A percentile compares a stretch with the other conserved stretches of the same genome.
phyloP scores from a whole-genome alignment of 2,113 vertebrate species.

The Dermatemys mawii region DNA sequence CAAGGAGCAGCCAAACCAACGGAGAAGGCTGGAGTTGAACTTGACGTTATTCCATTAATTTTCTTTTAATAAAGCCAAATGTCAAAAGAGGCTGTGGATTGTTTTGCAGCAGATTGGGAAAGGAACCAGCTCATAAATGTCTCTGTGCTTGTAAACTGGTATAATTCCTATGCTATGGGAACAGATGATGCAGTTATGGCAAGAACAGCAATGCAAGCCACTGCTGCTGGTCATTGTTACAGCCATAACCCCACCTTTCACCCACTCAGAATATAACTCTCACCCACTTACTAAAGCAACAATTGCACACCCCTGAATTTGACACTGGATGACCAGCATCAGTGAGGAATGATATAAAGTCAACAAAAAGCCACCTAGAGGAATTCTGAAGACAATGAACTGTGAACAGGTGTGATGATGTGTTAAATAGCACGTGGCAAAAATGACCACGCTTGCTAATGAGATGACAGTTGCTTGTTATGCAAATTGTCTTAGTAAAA shows the following conservation, averaged over 20 bases:
- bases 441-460: constrained; percentile 64
- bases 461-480: constrained; percentile 67
- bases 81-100: fast-evolving
- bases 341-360: constrained; percentile 16
- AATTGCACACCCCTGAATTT: background rate
- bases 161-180: background rate
- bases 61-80: background rate
- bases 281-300: background rate
- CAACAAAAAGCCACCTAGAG: constrained; percentile 24
- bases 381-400: constrained; percentile 58
- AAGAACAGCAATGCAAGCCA: background rate
- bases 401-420: constrained; percentile 64
- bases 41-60: fast-evolving
- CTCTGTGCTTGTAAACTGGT: fast-evolving
- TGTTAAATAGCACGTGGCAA: constrained; percentile 71
- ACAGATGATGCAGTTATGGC: background rate
- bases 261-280: background rate
- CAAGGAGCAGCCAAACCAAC: background rate
- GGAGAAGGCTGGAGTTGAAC: background rate
- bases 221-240: background rate
- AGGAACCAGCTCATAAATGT: background rate
- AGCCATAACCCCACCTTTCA: background rate
- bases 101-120: background rate
- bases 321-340: background rate
- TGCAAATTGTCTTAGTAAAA: constrained; percentile 64